These are phyloP conservation scores for Glomeris marginata DNA, from an alignment of 2,888 invertebrate genomes.

Conservation along the genomic window DNA sequence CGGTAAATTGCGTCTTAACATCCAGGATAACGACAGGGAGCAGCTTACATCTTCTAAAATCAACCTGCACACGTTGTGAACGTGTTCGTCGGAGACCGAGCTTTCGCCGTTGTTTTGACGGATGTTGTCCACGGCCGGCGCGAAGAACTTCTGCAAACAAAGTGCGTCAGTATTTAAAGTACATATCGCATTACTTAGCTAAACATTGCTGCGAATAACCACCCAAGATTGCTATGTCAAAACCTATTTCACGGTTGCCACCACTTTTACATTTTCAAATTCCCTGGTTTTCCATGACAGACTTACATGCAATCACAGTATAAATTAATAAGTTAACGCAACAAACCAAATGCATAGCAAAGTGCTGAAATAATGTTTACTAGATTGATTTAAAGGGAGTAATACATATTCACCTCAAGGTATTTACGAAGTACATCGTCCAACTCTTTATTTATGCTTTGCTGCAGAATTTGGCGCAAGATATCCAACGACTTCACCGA, in stretches of 20 bases:
- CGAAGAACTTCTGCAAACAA: constrained; percentile 57
- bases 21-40: too few species aligned
- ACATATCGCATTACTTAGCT: too few species aligned
- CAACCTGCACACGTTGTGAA: constrained; percentile 51
- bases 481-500: constrained; percentile 58
- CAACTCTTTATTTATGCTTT: constrained; percentile 59
- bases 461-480: constrained; percentile 57
- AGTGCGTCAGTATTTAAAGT: too few species aligned
- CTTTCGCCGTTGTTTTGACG: constrained; percentile 56
- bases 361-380: too few species aligned
- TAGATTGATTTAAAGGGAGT: constrained; percentile 4
- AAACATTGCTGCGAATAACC: too few species aligned
- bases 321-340: too few species aligned
- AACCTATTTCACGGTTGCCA: too few species aligned
- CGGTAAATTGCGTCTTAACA: too few species aligned
- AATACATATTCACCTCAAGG: constrained; percentile 42
- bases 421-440: constrained; percentile 61
- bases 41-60: constrained; percentile 56
- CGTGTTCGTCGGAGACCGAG: constrained; percentile 57
- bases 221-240: too few species aligned
- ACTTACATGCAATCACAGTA: too few species aligned
- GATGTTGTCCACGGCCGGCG: constrained; percentile 62
- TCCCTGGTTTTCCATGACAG: too few species aligned
- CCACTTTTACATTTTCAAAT: too few species aligned
- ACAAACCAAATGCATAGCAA: constrained; percentile 6